Conservation (phyloP, 2,113 vertebrate genomes). For the Leuciscus idus region DNA sequence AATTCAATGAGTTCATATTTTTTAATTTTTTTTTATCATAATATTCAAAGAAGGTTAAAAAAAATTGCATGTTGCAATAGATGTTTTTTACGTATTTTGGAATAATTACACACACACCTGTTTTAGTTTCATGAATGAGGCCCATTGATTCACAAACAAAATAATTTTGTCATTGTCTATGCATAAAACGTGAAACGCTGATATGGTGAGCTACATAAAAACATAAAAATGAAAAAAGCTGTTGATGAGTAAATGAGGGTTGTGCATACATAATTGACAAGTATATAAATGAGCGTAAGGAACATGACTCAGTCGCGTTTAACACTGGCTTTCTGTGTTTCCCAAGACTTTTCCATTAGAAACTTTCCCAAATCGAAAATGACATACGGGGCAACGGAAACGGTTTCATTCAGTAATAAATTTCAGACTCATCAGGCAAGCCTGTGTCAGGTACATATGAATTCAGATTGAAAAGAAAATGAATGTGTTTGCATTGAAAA, state of each 20-base stretch:
- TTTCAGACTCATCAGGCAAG: not conserved
- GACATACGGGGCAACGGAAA: not conserved
- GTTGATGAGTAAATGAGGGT: not conserved
- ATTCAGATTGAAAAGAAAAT: not conserved
- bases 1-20: no score
- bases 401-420: not conserved
- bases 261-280: conserved; percentile 3
- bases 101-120: not conserved
- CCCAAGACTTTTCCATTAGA: not conserved
- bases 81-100: not conserved
- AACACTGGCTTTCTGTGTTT: not conserved
- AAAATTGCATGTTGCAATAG: not conserved
- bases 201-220: not conserved
- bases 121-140: not conserved
- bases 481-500: not conserved
- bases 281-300: conserved; percentile 25
- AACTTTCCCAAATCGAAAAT: not conserved
- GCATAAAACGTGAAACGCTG: not conserved
- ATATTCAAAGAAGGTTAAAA: not conserved
- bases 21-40: no score
- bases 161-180: not conserved
- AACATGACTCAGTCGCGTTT: not conserved
- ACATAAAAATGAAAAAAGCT: not conserved
- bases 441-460: not conserved
- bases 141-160: conserved; percentile 15